Base-by-base conservation (phyloP, 2,797 vertebrate species). In the Cyclura pinguis region DNA sequence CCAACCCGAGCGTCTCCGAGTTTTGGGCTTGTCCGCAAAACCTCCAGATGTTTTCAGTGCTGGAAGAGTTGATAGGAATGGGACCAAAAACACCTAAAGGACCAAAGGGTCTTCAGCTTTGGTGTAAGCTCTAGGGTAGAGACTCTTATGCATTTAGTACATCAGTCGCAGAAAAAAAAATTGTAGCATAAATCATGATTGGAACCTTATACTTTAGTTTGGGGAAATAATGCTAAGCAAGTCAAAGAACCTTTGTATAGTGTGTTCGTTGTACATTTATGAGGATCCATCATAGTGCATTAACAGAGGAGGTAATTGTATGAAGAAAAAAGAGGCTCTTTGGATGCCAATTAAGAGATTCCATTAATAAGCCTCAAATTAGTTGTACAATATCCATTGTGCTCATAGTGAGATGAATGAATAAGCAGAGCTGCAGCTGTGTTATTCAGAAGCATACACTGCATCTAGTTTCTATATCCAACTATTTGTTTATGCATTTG, bases 231-330 rank as follows among this genome's bases (percentile, higher is more conserved):
- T 35, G 14, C 84, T 47, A 42, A 3, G 12, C 27, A 32, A 82
- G 20, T n/a, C n/a, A n/a, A 62, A 38, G 29, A 76, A 52, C 62
- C 13, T 38, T 88, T 69, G 62, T 55, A 29, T 81, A 24, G 14
- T 29, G 14, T 89, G 27, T 47, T 67, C 42, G 62, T 42, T 2
- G 42, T 67, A 32, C 73, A 85, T 84, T 89, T 77, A 20, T 13
- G 32, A 84, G 32, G 27, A n/a, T 38, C 42, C 42, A 67, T 84
- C 88, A 77, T 4, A 78, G 47, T 67, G 73, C 88, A 89, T 38
- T 89, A 83, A 62, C 72, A 87, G 59, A 72, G 18, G 57, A 50
- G 20, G 88, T 64, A 16, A 84, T 52, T 84, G 38, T 50, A 76
- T 35, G 42, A 64, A 35, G 42, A 84, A 64, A 59, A 73, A 20